A percentile compares a stretch with the other conserved stretches of the same genome.
Conservation (phyloP, 1,140 invertebrate species). For the Caenorhabditis tropicalis region DNA sequence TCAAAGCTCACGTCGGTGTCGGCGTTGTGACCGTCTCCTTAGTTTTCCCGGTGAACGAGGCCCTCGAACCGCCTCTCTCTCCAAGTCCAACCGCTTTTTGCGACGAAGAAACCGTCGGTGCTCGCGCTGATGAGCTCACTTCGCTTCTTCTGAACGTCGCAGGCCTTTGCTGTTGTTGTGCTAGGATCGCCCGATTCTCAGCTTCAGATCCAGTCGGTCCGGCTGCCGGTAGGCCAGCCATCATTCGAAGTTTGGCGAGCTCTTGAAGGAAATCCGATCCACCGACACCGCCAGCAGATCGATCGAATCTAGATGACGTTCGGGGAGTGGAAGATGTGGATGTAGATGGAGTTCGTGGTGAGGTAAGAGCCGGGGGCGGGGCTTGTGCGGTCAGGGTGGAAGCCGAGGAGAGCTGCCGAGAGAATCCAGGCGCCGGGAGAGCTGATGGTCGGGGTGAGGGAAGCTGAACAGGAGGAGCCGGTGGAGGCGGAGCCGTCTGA, state of each 20-base stretch:
- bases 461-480: not conserved
- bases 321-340: not conserved
- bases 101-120: conserved; percentile 33
- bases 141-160: conserved; percentile 38
- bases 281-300: not conserved
- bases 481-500: not conserved
- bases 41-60: conserved; percentile 11
- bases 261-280: conserved; percentile 28
- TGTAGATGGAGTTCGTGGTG: conserved; percentile 7
- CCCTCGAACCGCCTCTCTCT: not conserved
- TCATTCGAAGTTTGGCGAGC: conserved; percentile 17
- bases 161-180: not conserved
- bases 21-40: not conserved
- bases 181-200: not conserved
- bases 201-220: conserved; percentile 1
- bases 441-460: conserved; percentile 1
- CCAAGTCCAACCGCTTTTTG: conserved; percentile 3
- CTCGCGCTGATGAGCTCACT: conserved; percentile 25
- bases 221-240: conserved; percentile 6
- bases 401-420: not conserved
- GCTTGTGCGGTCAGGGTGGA: not conserved
- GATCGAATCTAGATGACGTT: conserved; percentile 21
- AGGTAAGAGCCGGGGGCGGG: not conserved
- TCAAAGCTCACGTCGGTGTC: not conserved
- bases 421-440: conserved; percentile 16